Evolutionary conservation across 2,797 vertebrate genomes (phyloP), one percentile per base, ranked within the genome.

Genomic region (Oceanodroma leucorhoa): DNA sequence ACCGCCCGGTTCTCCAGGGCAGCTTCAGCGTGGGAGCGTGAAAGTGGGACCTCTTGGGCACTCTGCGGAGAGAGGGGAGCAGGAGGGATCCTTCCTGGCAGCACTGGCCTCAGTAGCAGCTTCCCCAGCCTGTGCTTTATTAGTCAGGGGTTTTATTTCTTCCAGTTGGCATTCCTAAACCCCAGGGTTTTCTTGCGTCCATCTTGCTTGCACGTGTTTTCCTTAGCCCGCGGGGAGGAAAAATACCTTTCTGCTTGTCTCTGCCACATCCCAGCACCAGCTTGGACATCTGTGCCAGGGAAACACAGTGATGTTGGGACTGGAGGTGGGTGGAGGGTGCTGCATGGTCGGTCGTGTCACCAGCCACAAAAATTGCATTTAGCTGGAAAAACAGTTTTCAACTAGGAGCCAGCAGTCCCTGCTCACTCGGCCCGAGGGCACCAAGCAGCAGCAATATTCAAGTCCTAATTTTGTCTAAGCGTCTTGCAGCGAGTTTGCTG

Each of bases 271-370:
- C 80, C 17, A 2, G 43, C 3, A 13, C 41, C 67, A 72, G 46
- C 64, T 34, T 58, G 67, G 76, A 46, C 13, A 9, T 36, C 64
- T 50, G 8, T 77, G 38, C 81, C 0, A 2, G 27, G 77, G 21
- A n/a, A 70, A 14, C 36, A 7, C 0, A 2, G 55, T 21, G 53
- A 4, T 55, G 78, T 57, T 48, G 62, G 78, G 61, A 9, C 11
- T 0, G 6, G 66, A 15, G 23, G 7, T 5, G 1, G 36, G 14
- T n/a, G 55, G 40, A 66, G 27, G 30, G 8, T 62, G 53, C 66
- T 78, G 57, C 20, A 1, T 0, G 1, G 27, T 34, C 10, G 1
- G 23, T 45, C 0, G 0, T 40, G 60, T 66, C 41, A 40, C 26
- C 62, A 65, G 46, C 46, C 53, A 14, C 51, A 77, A 12, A 55